Base-by-base conservation (phyloP, 2,113 vertebrate genomes). In the Phylloscopus trochilus region DNA sequence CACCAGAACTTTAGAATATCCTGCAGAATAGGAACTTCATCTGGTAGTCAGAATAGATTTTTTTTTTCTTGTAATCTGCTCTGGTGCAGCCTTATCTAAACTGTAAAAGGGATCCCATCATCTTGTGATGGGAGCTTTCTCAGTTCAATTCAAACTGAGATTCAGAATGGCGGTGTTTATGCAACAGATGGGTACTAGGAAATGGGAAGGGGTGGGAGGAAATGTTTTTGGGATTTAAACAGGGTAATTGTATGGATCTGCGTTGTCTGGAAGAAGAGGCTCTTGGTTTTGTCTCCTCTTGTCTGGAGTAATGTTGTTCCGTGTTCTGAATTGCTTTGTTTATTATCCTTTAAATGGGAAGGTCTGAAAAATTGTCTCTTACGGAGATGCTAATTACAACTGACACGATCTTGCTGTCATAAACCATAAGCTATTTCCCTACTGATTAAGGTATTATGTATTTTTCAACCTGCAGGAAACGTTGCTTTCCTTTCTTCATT, bases 391-490 rank as follows among this genome's bases (percentile, higher is more conserved):
- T 92, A 74, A 95, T 88, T 83, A 77, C 53, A 64, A 47, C 13
- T 96, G 84, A 94, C 30, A 72, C 13, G 11, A 66, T 77, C 37
- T 94, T 10, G 1, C 37, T 46, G 46, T 39, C 56, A 70, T 77
- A 80, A 89, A 70, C 21, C 22, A 14, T 49, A 60, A 44, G 41
- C 58, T 92, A 9, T 70, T 94, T 95, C 94, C 77, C 43, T 37
- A 55, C 92, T 92, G 89, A 90, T 96, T 64, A 94, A 93, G 51
- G 31, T 79, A 62, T 92, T 82, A 58, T 92, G n/a, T 96, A 60
- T 95, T 92, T 74, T 96, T 96, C 66, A 93, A 66, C 96, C 91
- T 89, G 78, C 98, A 99, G 99, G 97, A 98, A 98, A 97, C 89
- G 26, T 97, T 97, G 95, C 96, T 97, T 97, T 96, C 96, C 97